Conservation (phyloP, 2,888 invertebrate genomes). For the Chrysolina americana region DNA sequence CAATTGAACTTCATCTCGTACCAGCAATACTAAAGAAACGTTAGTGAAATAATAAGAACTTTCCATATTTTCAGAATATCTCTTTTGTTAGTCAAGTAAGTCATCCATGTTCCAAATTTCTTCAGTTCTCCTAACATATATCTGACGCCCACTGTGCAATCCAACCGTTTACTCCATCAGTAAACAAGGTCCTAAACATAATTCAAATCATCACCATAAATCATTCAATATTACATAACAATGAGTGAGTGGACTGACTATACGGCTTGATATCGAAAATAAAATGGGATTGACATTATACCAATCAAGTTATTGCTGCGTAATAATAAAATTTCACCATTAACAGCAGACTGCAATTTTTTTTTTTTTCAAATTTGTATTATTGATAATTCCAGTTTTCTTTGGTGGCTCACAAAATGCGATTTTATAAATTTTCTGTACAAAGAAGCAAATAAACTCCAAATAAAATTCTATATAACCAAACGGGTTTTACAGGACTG, state of each 20-base stretch:
- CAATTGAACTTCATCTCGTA: no score
- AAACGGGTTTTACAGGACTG: no score
- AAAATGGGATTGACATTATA: background rate
- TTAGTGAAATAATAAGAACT: no score
- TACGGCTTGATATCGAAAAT: background rate
- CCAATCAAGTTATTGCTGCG: background rate
- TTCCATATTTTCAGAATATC: background rate
- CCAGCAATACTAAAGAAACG: no score
- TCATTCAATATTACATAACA: conserved; percentile 12
- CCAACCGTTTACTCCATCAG: background rate
- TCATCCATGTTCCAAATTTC: background rate
- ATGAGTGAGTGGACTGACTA: conserved; percentile 4
- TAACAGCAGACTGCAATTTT: no score
- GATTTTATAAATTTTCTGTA: no score
- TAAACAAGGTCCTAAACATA: conserved; percentile 2
- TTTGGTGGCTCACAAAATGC: no score
- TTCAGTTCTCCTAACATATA: background rate
- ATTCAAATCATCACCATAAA: conserved; percentile 22
- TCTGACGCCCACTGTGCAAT: conserved; percentile 1
- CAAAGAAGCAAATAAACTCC: no score
- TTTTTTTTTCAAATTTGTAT: no score
- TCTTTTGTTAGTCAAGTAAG: background rate
- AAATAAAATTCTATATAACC: no score
- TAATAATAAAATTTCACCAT: no score
- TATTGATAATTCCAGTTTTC: no score